These are phyloP conservation scores for Atrina japonica DNA, from an alignment of 2,888 invertebrate genomes.

Conservation along the genomic window DNA sequence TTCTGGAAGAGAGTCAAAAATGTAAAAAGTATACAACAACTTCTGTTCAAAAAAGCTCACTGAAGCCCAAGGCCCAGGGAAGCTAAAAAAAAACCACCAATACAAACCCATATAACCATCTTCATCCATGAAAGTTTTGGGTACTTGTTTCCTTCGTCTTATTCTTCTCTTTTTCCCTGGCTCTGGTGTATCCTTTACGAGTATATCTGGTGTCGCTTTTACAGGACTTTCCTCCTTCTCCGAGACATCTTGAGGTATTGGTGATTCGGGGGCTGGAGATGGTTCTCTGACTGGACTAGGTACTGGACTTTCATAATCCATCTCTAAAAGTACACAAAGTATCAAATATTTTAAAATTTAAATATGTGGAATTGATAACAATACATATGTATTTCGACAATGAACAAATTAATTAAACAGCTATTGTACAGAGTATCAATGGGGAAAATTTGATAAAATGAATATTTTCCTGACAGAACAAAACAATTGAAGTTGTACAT, in stretches of 20 bases:
- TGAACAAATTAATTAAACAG: not conserved
- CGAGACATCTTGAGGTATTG: conserved; percentile 24
- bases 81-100: no score
- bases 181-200: conserved; percentile 6
- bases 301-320: conserved; percentile 55
- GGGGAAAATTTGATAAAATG: no score
- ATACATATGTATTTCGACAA: not conserved
- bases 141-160: conserved; percentile 66
- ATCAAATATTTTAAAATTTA: not conserved
- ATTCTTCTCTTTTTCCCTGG: conserved; percentile 50
- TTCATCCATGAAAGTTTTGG: conserved; percentile 79
- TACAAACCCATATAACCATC: conserved; percentile 79
- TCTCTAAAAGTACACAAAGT: conserved; percentile 40
- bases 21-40: no score
- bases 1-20: no score
- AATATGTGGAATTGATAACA: not conserved
- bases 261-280: conserved; percentile 48
- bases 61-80: no score
- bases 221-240: conserved; percentile 31
- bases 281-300: conserved; percentile 46
- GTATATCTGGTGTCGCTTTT: conserved; percentile 7
- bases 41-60: no score
- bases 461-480: no score
- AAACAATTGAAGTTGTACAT: no score
- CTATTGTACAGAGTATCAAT: not conserved